phyloP scores from a whole-genome alignment of 2,113 vertebrate species.

The Odontophorus gujanensis region DNA sequence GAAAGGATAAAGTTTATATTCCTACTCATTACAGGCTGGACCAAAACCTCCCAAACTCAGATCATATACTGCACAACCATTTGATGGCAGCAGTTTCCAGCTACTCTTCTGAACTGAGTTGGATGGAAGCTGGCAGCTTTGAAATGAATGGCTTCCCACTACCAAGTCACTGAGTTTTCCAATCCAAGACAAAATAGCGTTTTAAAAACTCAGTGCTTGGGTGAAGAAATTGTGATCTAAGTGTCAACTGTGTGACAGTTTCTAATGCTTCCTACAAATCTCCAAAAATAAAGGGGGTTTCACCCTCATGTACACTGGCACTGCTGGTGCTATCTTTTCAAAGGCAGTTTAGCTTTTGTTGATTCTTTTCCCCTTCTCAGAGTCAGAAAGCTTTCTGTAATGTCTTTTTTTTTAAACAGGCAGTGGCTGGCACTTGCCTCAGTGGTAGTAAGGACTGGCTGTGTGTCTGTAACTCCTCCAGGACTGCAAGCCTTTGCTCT shows the following conservation, averaged over 20 bases:
- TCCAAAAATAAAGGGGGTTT: constrained; percentile 65
- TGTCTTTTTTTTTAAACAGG: constrained; percentile 21
- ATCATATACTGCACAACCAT: constrained; percentile 50
- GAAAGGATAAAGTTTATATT: neutral
- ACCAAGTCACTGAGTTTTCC: constrained; percentile 42
- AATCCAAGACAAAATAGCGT: constrained; percentile 36
- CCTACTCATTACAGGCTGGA: neutral
- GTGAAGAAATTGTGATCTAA: constrained; percentile 15
- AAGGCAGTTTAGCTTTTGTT: constrained; percentile 59
- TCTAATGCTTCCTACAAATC: neutral
- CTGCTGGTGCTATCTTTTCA: constrained; percentile 57
- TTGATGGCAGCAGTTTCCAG: constrained; percentile 73
- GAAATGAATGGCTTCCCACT: constrained; percentile 55
- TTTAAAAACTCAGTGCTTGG: constrained; percentile 58
- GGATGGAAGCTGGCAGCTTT: constrained; percentile 29
- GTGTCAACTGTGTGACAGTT: constrained; percentile 24
- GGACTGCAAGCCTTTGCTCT: neutral
- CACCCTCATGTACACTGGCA: constrained; percentile 60
- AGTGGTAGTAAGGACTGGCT: constrained; percentile 17
- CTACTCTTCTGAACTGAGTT: constrained; percentile 29
- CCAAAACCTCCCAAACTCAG: constrained; percentile 59
- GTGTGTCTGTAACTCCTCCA: constrained; percentile 28
- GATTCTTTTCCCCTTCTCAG: constrained; percentile 38
- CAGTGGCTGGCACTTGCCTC: constrained; percentile 23
- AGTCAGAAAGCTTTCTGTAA: constrained; percentile 61